phyloP scores from a whole-genome alignment of 2,797 vertebrate genomes.

The Natrix natrix region DNA sequence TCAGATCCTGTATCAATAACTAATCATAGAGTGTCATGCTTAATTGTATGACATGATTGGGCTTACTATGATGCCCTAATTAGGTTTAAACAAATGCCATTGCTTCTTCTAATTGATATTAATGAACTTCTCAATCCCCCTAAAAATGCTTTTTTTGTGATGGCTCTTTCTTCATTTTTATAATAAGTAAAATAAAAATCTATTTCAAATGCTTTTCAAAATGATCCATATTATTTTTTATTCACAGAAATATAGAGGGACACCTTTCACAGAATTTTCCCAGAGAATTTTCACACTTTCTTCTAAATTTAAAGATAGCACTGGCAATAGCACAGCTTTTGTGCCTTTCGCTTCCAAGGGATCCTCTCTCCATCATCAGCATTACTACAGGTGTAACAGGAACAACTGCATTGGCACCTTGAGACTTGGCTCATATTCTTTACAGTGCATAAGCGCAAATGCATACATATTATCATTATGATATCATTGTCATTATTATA shows the following conservation, averaged over 20 bases:
- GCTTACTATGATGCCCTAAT: background rate
- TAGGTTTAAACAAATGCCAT: background rate
- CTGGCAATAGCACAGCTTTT: background rate
- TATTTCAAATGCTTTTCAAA: background rate
- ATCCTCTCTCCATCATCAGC: background rate
- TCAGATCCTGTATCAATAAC: background rate
- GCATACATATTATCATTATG: background rate
- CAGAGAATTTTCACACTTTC: background rate
- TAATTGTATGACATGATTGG: background rate
- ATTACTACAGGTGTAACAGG: background rate
- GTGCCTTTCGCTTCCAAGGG: background rate
- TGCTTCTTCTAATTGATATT: constrained; percentile 4
- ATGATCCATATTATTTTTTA: background rate
- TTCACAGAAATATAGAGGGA: background rate
- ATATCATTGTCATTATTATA: background rate
- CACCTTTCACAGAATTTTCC: background rate
- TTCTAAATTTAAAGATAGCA: background rate
- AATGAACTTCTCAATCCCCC: background rate
- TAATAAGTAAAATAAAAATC: background rate
- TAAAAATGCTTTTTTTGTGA: background rate
- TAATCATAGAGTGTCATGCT: background rate
- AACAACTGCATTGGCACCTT: background rate
- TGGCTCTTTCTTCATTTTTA: background rate
- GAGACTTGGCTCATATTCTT: background rate
- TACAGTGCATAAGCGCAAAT: background rate